Base-by-base conservation (phyloP, 1,140 invertebrate genomes). In the Heliconius congener region DNA sequence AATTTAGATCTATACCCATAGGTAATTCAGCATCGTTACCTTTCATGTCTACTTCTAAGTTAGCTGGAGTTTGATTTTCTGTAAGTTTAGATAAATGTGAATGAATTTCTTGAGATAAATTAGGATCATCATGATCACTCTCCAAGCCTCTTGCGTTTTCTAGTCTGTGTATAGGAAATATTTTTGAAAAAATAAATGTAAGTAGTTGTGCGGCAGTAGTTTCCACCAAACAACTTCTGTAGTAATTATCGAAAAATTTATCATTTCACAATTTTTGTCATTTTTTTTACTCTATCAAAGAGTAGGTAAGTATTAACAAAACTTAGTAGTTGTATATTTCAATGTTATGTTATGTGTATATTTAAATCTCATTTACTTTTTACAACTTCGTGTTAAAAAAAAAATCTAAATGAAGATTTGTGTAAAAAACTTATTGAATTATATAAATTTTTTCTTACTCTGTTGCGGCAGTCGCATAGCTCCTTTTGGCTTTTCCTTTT, bases 71-170 rank as follows among this genome's bases (percentile, higher is more conserved):
- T 8, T 80, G 72, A 13, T 23, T 66, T 55, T 84, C 77, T 52
- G 88, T 83, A 23, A 87, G n/a, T 75, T 87, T 85, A 9, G 83
- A 78, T 50, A 93, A 81, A 70, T 83, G 79, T 39, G 85, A 81
- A 82, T 91, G 83, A 11, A 92, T 88, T 72, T 82, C 85, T 81
- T 90, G 86, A 23, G 90, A 88, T 30, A 92, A 76, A 75, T 89
- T 89, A 3, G 90, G 90, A 78, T 93, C 90, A 72, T 92, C 91
- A 66, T 91, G 87, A 74, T 90, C 87, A 23, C 75, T 86, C 74
- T 90, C 89, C 19, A 93, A 80, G 27, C 88, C 87, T 71, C 83
- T 87, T 34, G 91, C 85, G 8, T 85, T 79, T 74, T 89, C 86
- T 71, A 93, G 85, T 71, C 91, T 92, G 27, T 30, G 60, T 30